Base-by-base conservation (phyloP, 2,888 invertebrate species). In the Philereme vetulata region DNA sequence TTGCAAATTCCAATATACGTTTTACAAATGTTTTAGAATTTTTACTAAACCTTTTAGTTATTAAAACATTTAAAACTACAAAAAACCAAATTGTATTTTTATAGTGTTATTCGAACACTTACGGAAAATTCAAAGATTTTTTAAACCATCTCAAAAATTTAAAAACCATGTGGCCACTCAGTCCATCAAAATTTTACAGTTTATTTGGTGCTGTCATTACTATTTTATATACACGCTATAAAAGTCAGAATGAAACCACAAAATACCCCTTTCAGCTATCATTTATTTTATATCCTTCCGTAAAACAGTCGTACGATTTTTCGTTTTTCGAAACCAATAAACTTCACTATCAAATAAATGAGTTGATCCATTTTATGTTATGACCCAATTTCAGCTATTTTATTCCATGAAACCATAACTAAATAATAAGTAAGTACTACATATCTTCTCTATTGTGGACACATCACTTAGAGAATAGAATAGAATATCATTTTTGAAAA, bases 221-320 rank as follows among this genome's bases (percentile, higher is more conserved):
- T 51, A 61, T 61, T 64, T 64, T 64, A 66, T 57, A 60, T 44
- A 64, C 62, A 60, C 54, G 50, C 60, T 61, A 53, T 67, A 67
- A 67, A 66, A 61, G 54, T 57, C 59, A 51, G 50, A 65, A 57
- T 52, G 47, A 48, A 45, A 48, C 63, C 60, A 52, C 62, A 62
- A 64, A 62, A 67, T 60, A 65, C 60, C 53, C 56, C 56, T 56
- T 68, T 53, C 44, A 56, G 48, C 52, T 46, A 46, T 54, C 54
- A 64, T 66, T 64, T 66, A 59, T 60, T 67, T 68, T 60, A 67
- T 49, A 56, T 34, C 65, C 55, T 58, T 56, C 52, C 64, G 61
- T 64, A 62, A 62, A 65, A 64, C 52, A 56, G 56, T 45, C 56
- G 56, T 60, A 52, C 35, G 59, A 46, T 45, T 62, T 66, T 67